phyloP scores from a whole-genome alignment of 2,888 invertebrate genomes.

The Temnothorax ravouxi region DNA sequence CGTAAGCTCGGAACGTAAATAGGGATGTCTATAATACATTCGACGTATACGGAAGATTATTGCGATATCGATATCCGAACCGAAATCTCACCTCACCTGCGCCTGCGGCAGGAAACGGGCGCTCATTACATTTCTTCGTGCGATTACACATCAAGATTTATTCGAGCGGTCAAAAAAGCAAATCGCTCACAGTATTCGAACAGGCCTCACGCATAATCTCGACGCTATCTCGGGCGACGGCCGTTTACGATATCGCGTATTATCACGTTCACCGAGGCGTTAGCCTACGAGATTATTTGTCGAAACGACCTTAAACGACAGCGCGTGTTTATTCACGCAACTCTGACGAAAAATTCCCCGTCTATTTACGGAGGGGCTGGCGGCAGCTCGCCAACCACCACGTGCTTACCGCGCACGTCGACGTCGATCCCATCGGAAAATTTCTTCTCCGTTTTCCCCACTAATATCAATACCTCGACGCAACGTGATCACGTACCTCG shows the following conservation, averaged over 20 bases:
- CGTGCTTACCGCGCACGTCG: background rate
- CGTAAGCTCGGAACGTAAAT: constrained; percentile 19
- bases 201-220: constrained; percentile 17
- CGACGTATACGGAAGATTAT: background rate
- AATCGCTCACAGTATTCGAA: background rate
- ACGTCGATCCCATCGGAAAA: constrained; percentile 1
- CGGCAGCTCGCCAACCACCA: background rate
- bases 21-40: background rate
- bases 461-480: background rate
- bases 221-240: background rate
- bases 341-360: constrained; percentile 34
- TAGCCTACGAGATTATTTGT: constrained; percentile 34
- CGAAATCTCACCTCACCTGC: constrained; percentile 4
- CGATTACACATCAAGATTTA: constrained; percentile 28
- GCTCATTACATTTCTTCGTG: background rate
- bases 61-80: background rate
- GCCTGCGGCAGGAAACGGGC: too few relatives aligned
- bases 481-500: constrained; percentile 45
- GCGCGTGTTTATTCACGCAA: constrained; percentile 18
- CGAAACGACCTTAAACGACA: constrained; percentile 20
- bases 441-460: background rate
- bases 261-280: constrained; percentile 17
- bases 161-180: constrained; percentile 22
- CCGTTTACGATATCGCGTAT: constrained; percentile 18
- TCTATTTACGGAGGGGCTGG: background rate